phyloP scores from a whole-genome alignment of 2,888 invertebrate species.

The Caenorhabditis panamensis region DNA sequence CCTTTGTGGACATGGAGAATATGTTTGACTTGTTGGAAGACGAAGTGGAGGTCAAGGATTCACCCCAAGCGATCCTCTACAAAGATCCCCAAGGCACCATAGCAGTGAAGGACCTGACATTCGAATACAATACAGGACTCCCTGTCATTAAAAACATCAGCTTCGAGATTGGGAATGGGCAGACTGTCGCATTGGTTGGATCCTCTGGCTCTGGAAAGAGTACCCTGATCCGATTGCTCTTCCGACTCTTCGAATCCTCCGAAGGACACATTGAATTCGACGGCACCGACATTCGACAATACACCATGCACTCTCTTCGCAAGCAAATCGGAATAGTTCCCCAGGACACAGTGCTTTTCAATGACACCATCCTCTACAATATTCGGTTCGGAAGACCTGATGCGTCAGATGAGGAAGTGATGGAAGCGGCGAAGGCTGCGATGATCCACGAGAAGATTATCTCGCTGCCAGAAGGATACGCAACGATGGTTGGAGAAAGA shows the following conservation, averaged over 20 bases:
- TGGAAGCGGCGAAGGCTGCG: slow-evolving; percentile 91
- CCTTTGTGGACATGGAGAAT: slow-evolving; percentile 99
- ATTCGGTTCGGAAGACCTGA: slow-evolving; percentile 92
- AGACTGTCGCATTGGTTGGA: slow-evolving; percentile 86
- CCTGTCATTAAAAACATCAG: slow-evolving; percentile 73
- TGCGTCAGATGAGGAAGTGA: slow-evolving; percentile 89
- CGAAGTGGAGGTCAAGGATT: slow-evolving; percentile 88
- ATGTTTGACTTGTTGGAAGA: slow-evolving; percentile 96
- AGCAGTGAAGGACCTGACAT: slow-evolving; percentile 92
- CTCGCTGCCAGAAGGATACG: slow-evolving; percentile 89
- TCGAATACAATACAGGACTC: slow-evolving; percentile 89
- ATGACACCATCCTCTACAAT: slow-evolving; percentile 85
- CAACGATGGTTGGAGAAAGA: slow-evolving; percentile 89
- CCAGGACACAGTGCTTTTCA: slow-evolving; percentile 82
- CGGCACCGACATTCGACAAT: slow-evolving; percentile 67
- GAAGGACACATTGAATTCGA: slow-evolving; percentile 72
- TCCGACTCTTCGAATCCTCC: slow-evolving; percentile 83
- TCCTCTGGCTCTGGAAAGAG: slow-evolving; percentile 83
- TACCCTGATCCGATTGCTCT: slow-evolving; percentile 83
- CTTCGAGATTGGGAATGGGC: slow-evolving; percentile 87
- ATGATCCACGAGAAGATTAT: slow-evolving; percentile 94
- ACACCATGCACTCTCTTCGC: slow-evolving; percentile 82
- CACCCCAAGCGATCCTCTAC: slow-evolving; percentile 88
- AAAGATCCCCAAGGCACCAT: slow-evolving; percentile 86
- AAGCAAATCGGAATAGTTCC: slow-evolving; percentile 84